phyloP scores from a whole-genome alignment of 37 sponge, comb jelly and placozoan genomes.

The Corticium candelabrum region DNA sequence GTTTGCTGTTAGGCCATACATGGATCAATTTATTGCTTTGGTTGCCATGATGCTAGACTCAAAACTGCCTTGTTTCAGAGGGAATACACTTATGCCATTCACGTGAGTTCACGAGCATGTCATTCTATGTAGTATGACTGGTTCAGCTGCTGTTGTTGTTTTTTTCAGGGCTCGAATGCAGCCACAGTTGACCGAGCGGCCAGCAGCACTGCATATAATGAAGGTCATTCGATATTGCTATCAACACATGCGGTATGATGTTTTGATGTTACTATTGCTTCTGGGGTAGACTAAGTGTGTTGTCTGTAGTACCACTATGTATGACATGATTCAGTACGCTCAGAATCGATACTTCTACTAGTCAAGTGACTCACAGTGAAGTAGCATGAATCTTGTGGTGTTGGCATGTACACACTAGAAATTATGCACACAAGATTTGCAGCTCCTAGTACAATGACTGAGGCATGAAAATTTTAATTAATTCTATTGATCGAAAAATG shows the following conservation, averaged over 20 bases:
- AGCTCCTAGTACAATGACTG: no score
- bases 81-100: conserved; percentile 70
- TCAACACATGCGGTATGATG: conserved; percentile 57
- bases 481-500: no score
- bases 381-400: no score
- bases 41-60: conserved; percentile 93
- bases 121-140: neutral
- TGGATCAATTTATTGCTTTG: conserved; percentile 79
- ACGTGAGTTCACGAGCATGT: conserved; percentile 22
- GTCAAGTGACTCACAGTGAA: no score
- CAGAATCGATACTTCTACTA: neutral
- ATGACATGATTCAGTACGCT: neutral
- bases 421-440: no score
- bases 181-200: conserved; percentile 43
- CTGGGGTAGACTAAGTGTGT: no score
- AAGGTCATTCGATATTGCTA: conserved; percentile 51
- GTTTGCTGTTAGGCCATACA: conserved; percentile 50
- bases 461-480: no score
- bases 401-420: no score
- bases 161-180: conserved; percentile 52
- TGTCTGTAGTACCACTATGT: neutral
- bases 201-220: conserved; percentile 58
- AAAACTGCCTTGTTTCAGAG: conserved; percentile 92
- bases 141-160: neutral
- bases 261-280: conserved; percentile 1